Evolutionary conservation across 30 jellyfish, hydroid and myxozoan species (phyloP).

Genomic region (Hydra vulgaris): DNA sequence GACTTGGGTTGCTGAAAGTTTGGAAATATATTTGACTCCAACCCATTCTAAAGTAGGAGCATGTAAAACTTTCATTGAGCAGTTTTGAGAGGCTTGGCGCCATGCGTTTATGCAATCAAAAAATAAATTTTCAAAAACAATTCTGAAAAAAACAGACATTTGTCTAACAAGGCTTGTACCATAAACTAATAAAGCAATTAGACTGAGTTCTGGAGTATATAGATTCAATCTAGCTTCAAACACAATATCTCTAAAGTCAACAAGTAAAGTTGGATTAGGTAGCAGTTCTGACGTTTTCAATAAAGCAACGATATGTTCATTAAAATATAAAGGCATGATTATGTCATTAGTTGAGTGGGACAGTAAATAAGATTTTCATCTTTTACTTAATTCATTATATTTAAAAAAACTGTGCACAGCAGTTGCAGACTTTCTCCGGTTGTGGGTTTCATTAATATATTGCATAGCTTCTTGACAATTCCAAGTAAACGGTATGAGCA

Average conservation of each 20-base stretch:
- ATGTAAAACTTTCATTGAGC: neutral
- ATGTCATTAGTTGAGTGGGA: neutral
- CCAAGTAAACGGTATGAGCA: conserved; percentile 13
- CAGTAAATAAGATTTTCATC: neutral
- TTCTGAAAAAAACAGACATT: neutral
- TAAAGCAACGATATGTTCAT: neutral
- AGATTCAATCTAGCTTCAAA: neutral
- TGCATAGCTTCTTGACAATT: neutral
- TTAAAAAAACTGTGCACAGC: neutral
- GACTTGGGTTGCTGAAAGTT: neutral
- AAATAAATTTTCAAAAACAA: conserved; percentile 1
- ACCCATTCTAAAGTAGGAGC: conserved; percentile 7
- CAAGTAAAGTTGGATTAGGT: neutral
- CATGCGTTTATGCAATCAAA: conserved; percentile 4
- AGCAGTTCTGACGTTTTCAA: neutral
- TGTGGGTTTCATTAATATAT: neutral
- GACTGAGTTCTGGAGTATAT: conserved; percentile 3
- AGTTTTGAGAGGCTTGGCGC: neutral
- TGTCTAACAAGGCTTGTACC: neutral
- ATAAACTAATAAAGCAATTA: conserved; percentile 1
- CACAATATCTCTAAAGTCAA: neutral
- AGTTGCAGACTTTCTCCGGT: conserved; percentile 16
- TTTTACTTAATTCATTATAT: neutral
- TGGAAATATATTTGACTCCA: neutral
- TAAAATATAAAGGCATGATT: neutral